Base-by-base conservation (phyloP, 2,888 invertebrate genomes). In the Rhogogaster chlorosoma region DNA sequence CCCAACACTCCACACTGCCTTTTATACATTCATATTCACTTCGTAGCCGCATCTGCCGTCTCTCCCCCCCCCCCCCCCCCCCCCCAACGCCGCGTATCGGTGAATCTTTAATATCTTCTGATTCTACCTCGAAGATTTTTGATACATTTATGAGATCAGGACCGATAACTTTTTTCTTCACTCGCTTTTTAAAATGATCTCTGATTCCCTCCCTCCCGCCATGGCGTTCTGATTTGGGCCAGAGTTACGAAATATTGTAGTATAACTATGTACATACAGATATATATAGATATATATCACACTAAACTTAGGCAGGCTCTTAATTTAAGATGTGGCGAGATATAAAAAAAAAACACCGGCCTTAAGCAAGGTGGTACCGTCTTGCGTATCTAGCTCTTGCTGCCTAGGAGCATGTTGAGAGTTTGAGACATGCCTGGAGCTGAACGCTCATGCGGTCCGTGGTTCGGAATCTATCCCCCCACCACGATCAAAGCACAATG, bases 321-420 rank as follows among this genome's bases (percentile, higher is more conserved):
- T 18, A 61, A 80, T 22, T 57, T 38, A 26, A 38, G 26, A 26
- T 80, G 10, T 36, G 29, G n/a, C 61, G 61, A 80, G 26, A 49
- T 80, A 86, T 83, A 29, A 18, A 49, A 18, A 49, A 49, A 45
- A 53, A 53, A 36, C 38, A 61, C 61, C 80, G 61, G 80, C 38
- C 61, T 26, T 61, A 80, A 80, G 80, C 80, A 80, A 80, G 80
- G 57, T 80, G 80, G 53, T 49, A 32, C 80, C 88, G 88, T 87
- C 87, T 86, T 87, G 87, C 87, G 85, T 77, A 70, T 77, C 88
- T 88, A 89, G 89, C 90, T 91, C 89, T 90, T 90, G 89, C 89
- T 90, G 90, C 89, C 90, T 91, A 90, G 90, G 91, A 91, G 90
- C 92, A 92, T 91, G 91, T 90, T 89, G 90, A 90, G 91, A 89